Conservation (phyloP, 2,113 vertebrate species). For the Pseudolaguvia tuberculata region DNA sequence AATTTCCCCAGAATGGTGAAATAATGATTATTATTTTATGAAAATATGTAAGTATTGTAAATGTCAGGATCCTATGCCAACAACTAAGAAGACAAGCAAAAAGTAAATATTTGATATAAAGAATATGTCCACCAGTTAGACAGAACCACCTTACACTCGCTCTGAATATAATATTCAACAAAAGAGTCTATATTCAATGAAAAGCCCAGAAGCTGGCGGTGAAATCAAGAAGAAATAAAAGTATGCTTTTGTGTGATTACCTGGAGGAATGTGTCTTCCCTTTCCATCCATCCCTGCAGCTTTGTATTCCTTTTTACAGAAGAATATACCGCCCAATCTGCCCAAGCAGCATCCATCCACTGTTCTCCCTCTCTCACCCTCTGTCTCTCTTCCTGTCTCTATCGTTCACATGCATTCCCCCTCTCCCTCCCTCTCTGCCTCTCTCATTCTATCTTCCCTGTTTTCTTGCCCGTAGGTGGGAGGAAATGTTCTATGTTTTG, state of each 20-base stretch:
- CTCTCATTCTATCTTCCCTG: constrained; percentile 26
- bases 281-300: constrained; percentile 67
- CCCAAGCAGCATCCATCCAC: constrained; percentile 71
- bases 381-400: constrained; percentile 30
- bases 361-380: constrained; percentile 44
- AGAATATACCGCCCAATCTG: constrained; percentile 58
- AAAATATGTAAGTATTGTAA: neutral
- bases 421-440: constrained; percentile 19
- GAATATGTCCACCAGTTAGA: neutral
- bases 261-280: constrained; percentile 68
- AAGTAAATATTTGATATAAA: neutral
- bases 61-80: neutral
- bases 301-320: constrained; percentile 58
- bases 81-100: neutral
- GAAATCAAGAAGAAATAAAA: neutral
- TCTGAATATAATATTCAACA: neutral
- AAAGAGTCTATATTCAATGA: neutral
- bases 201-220: constrained; percentile 2
- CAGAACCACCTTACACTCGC: neutral
- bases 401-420: constrained; percentile 28
- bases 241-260: constrained; percentile 50
- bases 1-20: constrained; percentile 1
- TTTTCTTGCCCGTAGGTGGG: constrained; percentile 44
- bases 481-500: constrained; percentile 52
- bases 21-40: too few species aligned